Base-by-base conservation (phyloP, 2,797 vertebrate species). In the Pogonophryne albipinna region DNA sequence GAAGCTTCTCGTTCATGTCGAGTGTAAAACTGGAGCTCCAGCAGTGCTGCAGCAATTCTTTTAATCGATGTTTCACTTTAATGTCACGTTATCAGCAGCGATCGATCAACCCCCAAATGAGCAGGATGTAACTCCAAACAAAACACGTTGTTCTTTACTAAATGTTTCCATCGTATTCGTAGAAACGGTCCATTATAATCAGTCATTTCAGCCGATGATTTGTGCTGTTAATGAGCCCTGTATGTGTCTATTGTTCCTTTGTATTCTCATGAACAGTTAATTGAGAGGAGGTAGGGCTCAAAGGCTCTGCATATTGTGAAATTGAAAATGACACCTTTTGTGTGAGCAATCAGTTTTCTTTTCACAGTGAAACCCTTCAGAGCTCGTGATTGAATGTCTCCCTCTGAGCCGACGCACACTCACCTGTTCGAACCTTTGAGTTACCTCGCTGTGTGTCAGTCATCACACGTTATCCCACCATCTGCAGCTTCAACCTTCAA, bases 311-410 rank as follows among this genome's bases (percentile, higher is more conserved):
- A 71, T 76, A 83, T 76, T 86, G 85, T 84, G 80, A 85, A 90
- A 87, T 78, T 76, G 78, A 80, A 72, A 89, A 83, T 84, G 78
- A 80, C 69, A 79, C 68, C 76, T 76, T 78, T 88, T 83, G 79
- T 90, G 55, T 80, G 63, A 87, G 78, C 71, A 71, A 76, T 91
- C 81, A 17, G 74, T 85, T 68, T 79, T 68, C 59, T 65, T 85
- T 91, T 87, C 81, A 87, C 79, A 61, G 71, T 52, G 19, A 7
- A 9, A 72, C 75, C 82, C 66, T 64, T 86, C 82, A 84, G 63
- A 76, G 50, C 51, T 3, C 58, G 27, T 80, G 77, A 47, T 67
- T 66, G 64, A 52, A 72, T 68, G 65, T 51, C 44, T 67, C 27
- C 16, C 15, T 46, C 8, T 0, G 6, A 8, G n/a, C 17, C 0